Percentiles rank a stretch among this genome's conserved stretches.
These are phyloP conservation scores for Malacosoma neustria DNA, from an alignment of 2,888 invertebrate species.

Conservation along the genomic window DNA sequence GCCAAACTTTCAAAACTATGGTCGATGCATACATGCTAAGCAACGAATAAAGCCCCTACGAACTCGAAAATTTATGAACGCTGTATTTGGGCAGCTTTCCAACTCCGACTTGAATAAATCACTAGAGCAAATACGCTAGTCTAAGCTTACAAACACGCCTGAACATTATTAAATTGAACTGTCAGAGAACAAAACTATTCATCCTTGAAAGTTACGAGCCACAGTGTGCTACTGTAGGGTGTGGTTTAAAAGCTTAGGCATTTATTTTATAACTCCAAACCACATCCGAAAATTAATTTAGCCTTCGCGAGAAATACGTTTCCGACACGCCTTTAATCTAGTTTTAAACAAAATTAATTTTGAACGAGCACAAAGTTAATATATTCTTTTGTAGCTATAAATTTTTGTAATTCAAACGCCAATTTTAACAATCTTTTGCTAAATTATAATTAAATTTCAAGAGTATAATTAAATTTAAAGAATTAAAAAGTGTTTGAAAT, in stretches of 20 bases:
- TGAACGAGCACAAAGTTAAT: background rate
- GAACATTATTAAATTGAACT: constrained; percentile 52
- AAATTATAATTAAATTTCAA: background rate
- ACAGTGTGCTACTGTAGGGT: background rate
- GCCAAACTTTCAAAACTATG: too few species aligned
- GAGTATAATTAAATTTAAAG: too few species aligned
- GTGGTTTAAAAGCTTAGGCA: background rate
- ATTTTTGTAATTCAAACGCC: background rate
- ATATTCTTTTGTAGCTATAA: background rate
- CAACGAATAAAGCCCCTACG: background rate
- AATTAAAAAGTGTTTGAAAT: too few species aligned
- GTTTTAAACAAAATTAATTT: background rate
- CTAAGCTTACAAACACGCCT: constrained; percentile 47
- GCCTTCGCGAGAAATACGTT: background rate
- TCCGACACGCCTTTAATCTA: background rate
- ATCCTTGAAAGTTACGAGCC: background rate
- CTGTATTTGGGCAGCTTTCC: constrained; percentile 44
- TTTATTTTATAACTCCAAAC: background rate
- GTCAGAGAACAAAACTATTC: constrained; percentile 25
- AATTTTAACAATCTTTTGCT: background rate
- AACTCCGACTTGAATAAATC: constrained; percentile 52
- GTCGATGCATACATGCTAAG: background rate
- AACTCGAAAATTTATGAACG: background rate
- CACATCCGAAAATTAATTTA: background rate
- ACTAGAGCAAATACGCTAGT: constrained; percentile 40